Base-by-base conservation (phyloP, 2,888 invertebrate species). In the Pogonocherus hispidulus region DNA sequence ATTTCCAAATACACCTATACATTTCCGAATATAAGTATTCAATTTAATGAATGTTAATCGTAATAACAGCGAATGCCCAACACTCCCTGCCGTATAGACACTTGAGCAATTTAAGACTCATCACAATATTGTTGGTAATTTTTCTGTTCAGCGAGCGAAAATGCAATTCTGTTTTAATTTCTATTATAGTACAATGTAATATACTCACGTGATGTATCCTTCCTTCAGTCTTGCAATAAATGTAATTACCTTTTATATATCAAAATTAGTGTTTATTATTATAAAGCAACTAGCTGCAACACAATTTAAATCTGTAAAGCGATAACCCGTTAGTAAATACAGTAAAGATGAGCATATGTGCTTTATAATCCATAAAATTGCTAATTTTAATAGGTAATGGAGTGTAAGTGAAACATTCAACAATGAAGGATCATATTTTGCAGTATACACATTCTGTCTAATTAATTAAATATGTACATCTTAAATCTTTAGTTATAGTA, bases 101-200 rank as follows among this genome's bases (percentile, higher is more conserved):
- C n/a, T n/a, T n/a, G n/a, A n/a, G n/a, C n/a, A n/a, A n/a, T n/a
- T n/a, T n/a, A n/a, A n/a, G n/a, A n/a, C n/a, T n/a, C n/a, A n/a
- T n/a, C n/a, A n/a, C n/a, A n/a, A n/a, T n/a, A 56, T 67, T 67
- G 22, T 16, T 18, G 32, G 37, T 49, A 44, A 63, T 63, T 64
- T 68, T 68, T 44, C 20, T 64, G 63, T 59, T 64, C 63, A 68
- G 20, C 63, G 20, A 68, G 35, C 63, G 59, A 51, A 63, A 68
- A 64, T 27, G 57, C 52, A 68, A 57, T 68, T 52, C 57, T 51
- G 16, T 56, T 41, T 37, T 52, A 51, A 55, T 63, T 62, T 32
- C 14, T 16, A 41, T 14, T 41, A n/a, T 14, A 41, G 3, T 16
- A 41, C 27, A 41, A 14, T 3, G n/a, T 16, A n/a, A n/a, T 41